Evolutionary conservation across 2,113 vertebrate genomes (phyloP), one percentile per base, ranked within the genome.

Genomic region (Cairina moschata): DNA sequence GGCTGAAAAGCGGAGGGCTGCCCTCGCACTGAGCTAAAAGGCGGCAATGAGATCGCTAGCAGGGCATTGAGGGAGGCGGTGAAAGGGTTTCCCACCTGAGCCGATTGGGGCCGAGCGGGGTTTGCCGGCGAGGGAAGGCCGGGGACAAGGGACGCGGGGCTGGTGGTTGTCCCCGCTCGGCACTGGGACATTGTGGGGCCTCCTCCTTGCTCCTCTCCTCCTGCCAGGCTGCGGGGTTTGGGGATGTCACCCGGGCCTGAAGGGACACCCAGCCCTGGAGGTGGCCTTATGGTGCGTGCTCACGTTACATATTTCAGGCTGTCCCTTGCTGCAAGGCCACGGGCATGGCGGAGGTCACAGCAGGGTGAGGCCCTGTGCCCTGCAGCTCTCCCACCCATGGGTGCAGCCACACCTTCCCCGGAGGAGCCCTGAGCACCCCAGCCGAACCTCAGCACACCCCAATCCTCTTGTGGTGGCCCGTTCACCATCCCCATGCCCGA

Each of bases 21-120:
- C 95, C 97, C 94, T 95, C 73, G 96, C 96, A 97, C 97, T 97
- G 97, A 97, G 96, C 97, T 97, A 97, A 98, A 96, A 95, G 95
- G 74, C 87, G 55, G 97, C 95, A 97, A 98, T 98, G 88, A 97
- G 97, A 97, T 97, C 97, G 95, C 40, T 97, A 97, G 94, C 96
- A 94, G 88, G 89, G 95, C 95, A 95, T 95, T 97, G 97, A 97
- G 95, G 93, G 84, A 97, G 85, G 94, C 96, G n/a, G 71, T 94
- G 95, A 97, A 97, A 97, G 94, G 95, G 59, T 89, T 95, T 94
- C 93, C 96, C 96, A 96, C 94, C 97, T 97, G 95, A 97, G 96
- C 96, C 78, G 97, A 97, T 96, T 93, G 93, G 93, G 88, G 90
- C 31, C 58, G 82, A 71, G 60, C 56, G 3, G 74, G 91, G 71